Base-by-base conservation (phyloP, 2,113 vertebrate genomes). In the Condylura cristata region DNA sequence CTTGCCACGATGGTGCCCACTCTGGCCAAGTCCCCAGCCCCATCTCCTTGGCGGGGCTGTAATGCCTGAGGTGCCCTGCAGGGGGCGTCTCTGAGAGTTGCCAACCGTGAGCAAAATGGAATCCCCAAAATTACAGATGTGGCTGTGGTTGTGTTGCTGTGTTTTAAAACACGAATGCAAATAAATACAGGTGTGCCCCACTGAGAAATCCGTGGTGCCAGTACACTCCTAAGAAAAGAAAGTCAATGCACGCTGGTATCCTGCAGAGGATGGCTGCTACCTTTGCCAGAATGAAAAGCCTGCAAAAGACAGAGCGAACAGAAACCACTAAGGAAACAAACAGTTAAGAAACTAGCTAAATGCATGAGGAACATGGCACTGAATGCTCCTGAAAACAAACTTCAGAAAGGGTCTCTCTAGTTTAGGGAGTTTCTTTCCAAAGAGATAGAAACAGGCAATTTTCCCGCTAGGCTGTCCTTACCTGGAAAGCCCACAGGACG, bases 171-270 rank as follows among this genome's bases (percentile, higher is more conserved):
- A 46, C 12, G 39, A 63, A 14, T 0, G 65, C 91, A 24, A 78
- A 53, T 91, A 87, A 89, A 91, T 80, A 74, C 91, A 97, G 96
- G 95, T 95, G 95, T 84, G 70, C 71, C 95, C 68, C 80, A 56
- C 85, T 37, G 71, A n/a, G 95, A 91, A 91, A 46, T 87, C 41
- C 87, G 16, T 4, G 60, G 75, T 81, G 91, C 41, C 22, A 7
- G 76, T 3, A 61, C 61, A 81, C 48, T 93, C 39, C n/a, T 68
- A 58, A 76, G 44, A 58, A 22, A 44, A 65, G 22, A 34, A 72
- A 93, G 75, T 56, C 46, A 41, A 13, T 76, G 28, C 34, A 7
- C 30, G 46, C 53, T 37, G 14, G 12, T 8, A 3, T 46, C 80
- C 91, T 53, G 79, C 89, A 68, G 74, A 41, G 78, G 71, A 72